A percentile compares a stretch with the other conserved stretches of the same genome.
phyloP scores from a whole-genome alignment of 2,797 vertebrate species.

The Percopsis omiscomaycus region DNA sequence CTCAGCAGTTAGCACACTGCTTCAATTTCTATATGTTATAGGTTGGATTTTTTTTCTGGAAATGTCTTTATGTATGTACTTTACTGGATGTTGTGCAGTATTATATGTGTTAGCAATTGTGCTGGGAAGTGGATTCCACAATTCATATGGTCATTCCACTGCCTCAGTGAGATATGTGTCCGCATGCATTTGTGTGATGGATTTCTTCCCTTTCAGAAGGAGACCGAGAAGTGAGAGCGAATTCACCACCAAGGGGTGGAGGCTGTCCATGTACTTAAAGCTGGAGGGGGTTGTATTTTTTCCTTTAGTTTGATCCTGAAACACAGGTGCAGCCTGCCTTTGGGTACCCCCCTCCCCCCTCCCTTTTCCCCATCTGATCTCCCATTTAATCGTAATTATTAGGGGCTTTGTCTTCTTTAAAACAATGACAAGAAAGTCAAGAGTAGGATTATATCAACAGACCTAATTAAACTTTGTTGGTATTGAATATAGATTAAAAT shows the following conservation, averaged over 20 bases:
- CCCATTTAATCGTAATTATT: slow-evolving; percentile 68
- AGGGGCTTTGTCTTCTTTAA: slow-evolving; percentile 60
- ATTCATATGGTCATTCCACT: slow-evolving; percentile 13
- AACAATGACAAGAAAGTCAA: no score
- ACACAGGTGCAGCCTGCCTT: slow-evolving; percentile 71
- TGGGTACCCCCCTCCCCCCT: slow-evolving; percentile 24
- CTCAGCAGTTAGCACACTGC: no score
- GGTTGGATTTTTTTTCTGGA: no score
- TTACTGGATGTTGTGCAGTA: no score
- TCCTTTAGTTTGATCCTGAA: slow-evolving; percentile 69
- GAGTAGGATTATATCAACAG: no score
- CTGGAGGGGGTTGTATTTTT: slow-evolving; percentile 46
- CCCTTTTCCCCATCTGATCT: slow-evolving; percentile 56
- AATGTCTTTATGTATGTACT: no score
- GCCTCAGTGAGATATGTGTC: slow-evolving; percentile 25
- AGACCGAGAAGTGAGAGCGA: slow-evolving; percentile 57
- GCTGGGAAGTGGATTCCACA: not conserved
- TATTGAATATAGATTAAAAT: no score
- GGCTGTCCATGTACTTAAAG: slow-evolving; percentile 32
- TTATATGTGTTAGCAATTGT: no score
- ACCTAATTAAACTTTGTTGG: no score
- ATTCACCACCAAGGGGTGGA: slow-evolving; percentile 34
- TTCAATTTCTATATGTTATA: no score
- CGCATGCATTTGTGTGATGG: slow-evolving; percentile 34
- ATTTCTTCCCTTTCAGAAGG: slow-evolving; percentile 44